Evolutionary conservation across 1,140 invertebrate species (phyloP).

Genomic region (Anadara kagoshimensis): DNA sequence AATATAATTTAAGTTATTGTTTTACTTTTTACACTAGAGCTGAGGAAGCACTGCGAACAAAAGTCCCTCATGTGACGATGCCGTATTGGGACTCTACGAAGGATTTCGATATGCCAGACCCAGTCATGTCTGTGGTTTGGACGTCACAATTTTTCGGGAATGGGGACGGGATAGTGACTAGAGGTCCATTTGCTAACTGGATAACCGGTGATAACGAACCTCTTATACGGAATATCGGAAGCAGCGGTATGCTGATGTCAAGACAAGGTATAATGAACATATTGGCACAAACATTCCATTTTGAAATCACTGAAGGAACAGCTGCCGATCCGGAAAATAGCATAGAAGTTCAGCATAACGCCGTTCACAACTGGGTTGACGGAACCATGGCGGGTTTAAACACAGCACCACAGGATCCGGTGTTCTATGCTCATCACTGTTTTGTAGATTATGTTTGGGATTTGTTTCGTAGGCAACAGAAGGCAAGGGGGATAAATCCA

Average conservation of each 20-base stretch:
- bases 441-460: constrained; percentile 40
- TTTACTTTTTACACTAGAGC: too few relatives aligned
- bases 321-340: constrained; percentile 16
- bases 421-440: constrained; percentile 32
- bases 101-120: constrained; percentile 60
- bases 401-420: constrained; percentile 29
- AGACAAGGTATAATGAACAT: constrained; percentile 4
- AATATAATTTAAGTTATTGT: too few relatives aligned
- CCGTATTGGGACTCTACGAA: constrained; percentile 67
- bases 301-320: constrained; percentile 6
- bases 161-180: constrained; percentile 68
- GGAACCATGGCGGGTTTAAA: constrained; percentile 27
- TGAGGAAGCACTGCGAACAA: constrained; percentile 3
- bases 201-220: neutral
- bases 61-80: neutral
- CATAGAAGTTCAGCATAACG: constrained; percentile 25
- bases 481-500: constrained; percentile 7
- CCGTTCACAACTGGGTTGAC: constrained; percentile 38
- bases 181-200: constrained; percentile 63
- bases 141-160: constrained; percentile 64
- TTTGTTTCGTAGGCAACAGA: constrained; percentile 24
- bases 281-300: neutral
- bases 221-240: constrained; percentile 35
- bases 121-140: constrained; percentile 67
- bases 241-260: neutral